Evolutionary conservation across 2,888 invertebrate genomes (phyloP), one percentile per base, ranked within the genome.

Genomic region (Spilarctia lutea): DNA sequence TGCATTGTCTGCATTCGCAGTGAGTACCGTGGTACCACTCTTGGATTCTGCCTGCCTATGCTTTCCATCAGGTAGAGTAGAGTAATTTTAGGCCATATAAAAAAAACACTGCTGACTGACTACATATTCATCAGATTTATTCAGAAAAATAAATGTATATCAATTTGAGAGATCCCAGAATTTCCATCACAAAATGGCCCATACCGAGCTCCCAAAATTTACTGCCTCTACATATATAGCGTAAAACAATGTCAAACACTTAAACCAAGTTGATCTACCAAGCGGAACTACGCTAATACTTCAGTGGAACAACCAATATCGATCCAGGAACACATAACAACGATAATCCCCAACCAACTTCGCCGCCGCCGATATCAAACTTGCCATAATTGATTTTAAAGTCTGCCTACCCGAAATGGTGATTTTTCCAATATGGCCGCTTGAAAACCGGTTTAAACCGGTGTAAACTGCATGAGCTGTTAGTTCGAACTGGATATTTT

Each of bases 371-470:
- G 72, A 75, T 75, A 80, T 77, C 74, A 60, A 77, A 71, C 72
- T 78, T 39, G 27, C 24, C 27, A 82, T 84, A 84, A 84, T 84
- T 83, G 84, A 83, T 84, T 85, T 84, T 78, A 81, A 84, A 85
- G 82, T 83, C 82, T 78, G 66, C 74, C 75, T 79, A 73, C 75
- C 78, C 79, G 77, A 81, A 84, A 83, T 84, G 79, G 81, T 83
- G 82, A 85, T 85, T 85, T 85, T 85, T 85, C 83, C 74, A 83
- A 79, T 85, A 83, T 79, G 81, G 80, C 69, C 71, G 75, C 76
- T 65, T 71, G 72, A 75, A 79, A 85, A 84, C 80, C 79, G 76
- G 81, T 82, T 78, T 79, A 73, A 75, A 65, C 77, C 66, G 75
- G 78, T 78, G 60, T 72, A 69, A 79, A 74, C 80, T 77, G 75